Percentiles rank a stretch among this genome's conserved stretches.
Conservation (phyloP, 2,888 invertebrate genomes). For the Ormia ochracea region DNA sequence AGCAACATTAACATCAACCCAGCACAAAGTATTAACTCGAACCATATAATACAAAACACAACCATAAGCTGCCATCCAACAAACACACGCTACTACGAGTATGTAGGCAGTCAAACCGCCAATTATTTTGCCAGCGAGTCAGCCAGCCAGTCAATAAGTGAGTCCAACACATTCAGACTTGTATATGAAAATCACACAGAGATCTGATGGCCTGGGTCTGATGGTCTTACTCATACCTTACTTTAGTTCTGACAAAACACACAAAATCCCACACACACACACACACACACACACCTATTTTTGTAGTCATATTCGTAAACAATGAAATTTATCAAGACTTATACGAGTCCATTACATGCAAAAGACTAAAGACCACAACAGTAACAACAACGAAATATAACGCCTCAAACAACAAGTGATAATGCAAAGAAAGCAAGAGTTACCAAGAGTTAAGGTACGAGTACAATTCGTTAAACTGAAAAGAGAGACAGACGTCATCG, state of each 20-base stretch:
- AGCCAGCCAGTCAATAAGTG: constrained; percentile 2
- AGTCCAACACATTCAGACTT: constrained; percentile 18
- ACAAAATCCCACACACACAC: not conserved
- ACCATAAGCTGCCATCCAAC: constrained; percentile 36
- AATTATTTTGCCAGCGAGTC: not conserved
- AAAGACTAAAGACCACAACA: constrained; percentile 57
- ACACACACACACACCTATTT: not conserved
- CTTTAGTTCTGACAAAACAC: constrained; percentile 26
- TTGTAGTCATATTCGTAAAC: constrained; percentile 15
- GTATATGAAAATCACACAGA: constrained; percentile 37
- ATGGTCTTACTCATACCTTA: constrained; percentile 43
- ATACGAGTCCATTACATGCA: constrained; percentile 58
- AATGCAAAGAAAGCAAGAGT: constrained; percentile 63
- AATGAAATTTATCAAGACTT: constrained; percentile 37
- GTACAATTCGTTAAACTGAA: constrained; percentile 10
- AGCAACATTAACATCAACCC: constrained; percentile 57
- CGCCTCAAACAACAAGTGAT: constrained; percentile 61
- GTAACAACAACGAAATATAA: constrained; percentile 47
- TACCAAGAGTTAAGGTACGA: constrained; percentile 42
- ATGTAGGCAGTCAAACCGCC: not conserved
- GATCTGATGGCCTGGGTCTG: constrained; percentile 45
- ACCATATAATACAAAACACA: constrained; percentile 33
- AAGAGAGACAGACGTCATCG: not conserved
- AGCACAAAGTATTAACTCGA: constrained; percentile 50
- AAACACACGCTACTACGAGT: not conserved